Percentiles rank a stretch among this genome's conserved stretches.
phyloP scores from a whole-genome alignment of 2,888 invertebrate species.

The Drosophila pullipes region DNA sequence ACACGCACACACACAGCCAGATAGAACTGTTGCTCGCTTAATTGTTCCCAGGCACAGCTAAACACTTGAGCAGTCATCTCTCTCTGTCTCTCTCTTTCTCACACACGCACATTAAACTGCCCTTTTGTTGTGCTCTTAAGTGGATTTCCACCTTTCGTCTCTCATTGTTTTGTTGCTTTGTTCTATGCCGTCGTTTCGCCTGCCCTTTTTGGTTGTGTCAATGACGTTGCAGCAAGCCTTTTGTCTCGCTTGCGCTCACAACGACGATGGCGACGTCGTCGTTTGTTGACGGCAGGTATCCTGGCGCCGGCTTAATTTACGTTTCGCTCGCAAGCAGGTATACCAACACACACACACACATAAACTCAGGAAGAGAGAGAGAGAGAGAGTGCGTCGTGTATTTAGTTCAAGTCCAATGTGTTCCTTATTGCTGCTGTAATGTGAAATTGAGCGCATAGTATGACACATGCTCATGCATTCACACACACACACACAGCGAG shows the following conservation, averaged over 20 bases:
- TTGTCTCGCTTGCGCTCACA: conserved; percentile 52
- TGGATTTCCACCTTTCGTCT: conserved; percentile 76
- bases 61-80: conserved; percentile 10
- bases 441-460: conserved; percentile 62
- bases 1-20: conserved; percentile 15
- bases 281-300: conserved; percentile 76
- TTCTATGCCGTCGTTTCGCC: conserved; percentile 53
- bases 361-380: background rate
- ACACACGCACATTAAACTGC: conserved; percentile 11
- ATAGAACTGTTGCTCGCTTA: conserved; percentile 74
- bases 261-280: conserved; percentile 27
- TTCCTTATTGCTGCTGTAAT: conserved; percentile 59
- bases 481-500: conserved; percentile 16
- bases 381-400: conserved; percentile 26
- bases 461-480: conserved; percentile 49
- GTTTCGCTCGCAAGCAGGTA: conserved; percentile 57
- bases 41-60: conserved; percentile 60
- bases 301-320: conserved; percentile 82
- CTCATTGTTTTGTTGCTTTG: conserved; percentile 59
- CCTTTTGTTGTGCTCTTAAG: conserved; percentile 64
- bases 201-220: conserved; percentile 64
- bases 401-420: conserved; percentile 72
- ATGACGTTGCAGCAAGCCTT: conserved; percentile 75
- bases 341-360: conserved; percentile 3
- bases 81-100: conserved; percentile 7